A percentile compares a stretch with the other conserved stretches of the same genome.
Conservation (phyloP, 2,113 vertebrate genomes). For the Sylvia atricapilla region DNA sequence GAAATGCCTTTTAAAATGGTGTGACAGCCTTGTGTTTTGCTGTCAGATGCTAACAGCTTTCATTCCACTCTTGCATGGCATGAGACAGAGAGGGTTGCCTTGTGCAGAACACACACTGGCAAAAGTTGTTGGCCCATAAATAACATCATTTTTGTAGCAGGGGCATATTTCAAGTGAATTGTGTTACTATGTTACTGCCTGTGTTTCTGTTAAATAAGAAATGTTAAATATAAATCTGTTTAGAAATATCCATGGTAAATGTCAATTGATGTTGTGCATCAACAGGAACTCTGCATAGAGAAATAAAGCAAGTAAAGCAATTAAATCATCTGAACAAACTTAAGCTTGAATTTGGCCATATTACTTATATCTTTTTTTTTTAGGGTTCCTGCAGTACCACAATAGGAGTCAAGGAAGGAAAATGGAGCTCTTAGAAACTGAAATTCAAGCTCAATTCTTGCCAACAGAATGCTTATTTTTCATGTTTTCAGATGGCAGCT, state of each 20-base stretch:
- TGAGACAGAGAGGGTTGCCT: not conserved
- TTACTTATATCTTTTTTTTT: not conserved
- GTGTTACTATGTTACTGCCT: not conserved
- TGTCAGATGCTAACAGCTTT: not conserved
- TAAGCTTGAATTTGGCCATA: not conserved
- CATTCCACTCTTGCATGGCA: not conserved
- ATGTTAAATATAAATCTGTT: not conserved
- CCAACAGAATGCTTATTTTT: not conserved
- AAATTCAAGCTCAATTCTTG: not conserved
- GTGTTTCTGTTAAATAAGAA: not conserved
- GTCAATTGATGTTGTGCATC: not conserved
- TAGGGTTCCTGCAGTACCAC: not conserved
- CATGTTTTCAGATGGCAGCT: not conserved
- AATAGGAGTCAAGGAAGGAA: not conserved
- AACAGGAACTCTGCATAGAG: not conserved
- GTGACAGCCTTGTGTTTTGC: not conserved
- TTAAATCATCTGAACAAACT: not conserved
- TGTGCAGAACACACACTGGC: not conserved
- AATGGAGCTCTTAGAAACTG: not conserved
- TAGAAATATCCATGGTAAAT: not conserved
- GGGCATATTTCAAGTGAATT: not conserved
- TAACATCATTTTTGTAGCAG: not conserved
- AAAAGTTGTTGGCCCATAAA: not conserved
- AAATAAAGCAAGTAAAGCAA: not conserved
- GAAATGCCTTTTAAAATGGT: not conserved